These are phyloP conservation scores for Pterophyllum scalare DNA, from an alignment of 2,113 vertebrate genomes.

Conservation along the genomic window DNA sequence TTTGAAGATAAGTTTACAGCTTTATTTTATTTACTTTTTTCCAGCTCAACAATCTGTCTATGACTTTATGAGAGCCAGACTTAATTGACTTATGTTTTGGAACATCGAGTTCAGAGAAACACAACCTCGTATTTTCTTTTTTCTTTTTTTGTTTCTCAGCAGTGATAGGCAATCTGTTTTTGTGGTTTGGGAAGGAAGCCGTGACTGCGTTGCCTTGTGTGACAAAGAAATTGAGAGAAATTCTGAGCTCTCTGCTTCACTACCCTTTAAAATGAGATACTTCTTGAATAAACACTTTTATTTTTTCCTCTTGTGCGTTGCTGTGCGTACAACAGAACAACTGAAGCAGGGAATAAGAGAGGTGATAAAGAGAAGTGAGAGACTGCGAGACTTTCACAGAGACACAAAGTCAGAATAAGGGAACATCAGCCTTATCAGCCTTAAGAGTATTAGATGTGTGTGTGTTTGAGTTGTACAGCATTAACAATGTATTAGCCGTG, in stretches of 20 bases:
- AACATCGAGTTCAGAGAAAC: constrained; percentile 59
- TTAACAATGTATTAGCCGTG: constrained; percentile 40
- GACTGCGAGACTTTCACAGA: neutral
- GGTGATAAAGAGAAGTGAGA: neutral
- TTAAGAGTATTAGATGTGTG: neutral
- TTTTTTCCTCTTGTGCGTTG: constrained; percentile 20
- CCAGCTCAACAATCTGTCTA: constrained; percentile 9
- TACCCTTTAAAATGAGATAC: constrained; percentile 21
- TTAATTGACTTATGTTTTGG: constrained; percentile 57
- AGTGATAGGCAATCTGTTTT: constrained; percentile 57
- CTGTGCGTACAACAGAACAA: constrained; percentile 13
- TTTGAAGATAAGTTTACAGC: constrained; percentile 2
- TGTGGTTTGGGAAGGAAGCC: constrained; percentile 56
- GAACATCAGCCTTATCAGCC: neutral
- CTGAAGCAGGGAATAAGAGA: constrained; percentile 18
- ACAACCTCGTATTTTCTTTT: constrained; percentile 19
- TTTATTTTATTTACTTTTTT: neutral
- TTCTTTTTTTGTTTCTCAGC: neutral
- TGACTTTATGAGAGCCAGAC: constrained; percentile 22
- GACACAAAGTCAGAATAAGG: constrained; percentile 21
- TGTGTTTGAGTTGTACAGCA: constrained; percentile 24
- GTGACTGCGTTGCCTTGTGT: constrained; percentile 25
- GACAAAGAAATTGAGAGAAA: constrained; percentile 39
- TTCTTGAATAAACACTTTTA: neutral
- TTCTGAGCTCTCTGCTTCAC: constrained; percentile 34